Percentiles rank a stretch among this genome's conserved stretches.
phyloP scores from a whole-genome alignment of 2,113 vertebrate species.

The Ageneiosus marmoratus region DNA sequence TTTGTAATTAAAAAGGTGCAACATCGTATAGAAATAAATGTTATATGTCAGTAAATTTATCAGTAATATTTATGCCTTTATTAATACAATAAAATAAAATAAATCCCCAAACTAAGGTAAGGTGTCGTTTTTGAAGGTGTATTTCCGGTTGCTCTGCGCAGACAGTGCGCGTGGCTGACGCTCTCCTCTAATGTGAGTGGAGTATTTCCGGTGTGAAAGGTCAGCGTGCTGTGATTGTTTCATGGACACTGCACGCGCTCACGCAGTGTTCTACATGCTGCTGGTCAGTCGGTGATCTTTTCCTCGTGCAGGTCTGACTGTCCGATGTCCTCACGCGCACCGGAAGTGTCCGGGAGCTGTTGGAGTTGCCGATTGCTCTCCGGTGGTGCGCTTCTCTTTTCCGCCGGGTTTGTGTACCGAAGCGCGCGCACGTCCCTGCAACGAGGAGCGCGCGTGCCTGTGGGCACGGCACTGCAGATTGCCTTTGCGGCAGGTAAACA shows the following conservation, averaged over 20 bases:
- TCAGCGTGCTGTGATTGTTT: not conserved
- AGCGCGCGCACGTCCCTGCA: not conserved
- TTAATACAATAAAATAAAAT: not conserved
- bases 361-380: conserved; percentile 4
- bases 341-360: conserved; percentile 12
- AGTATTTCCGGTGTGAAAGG: not conserved
- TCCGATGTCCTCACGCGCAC: conserved; percentile 1
- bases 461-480: not conserved
- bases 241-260: not conserved
- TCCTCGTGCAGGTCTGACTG: too few species aligned
- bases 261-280: not conserved
- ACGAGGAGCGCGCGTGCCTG: not conserved
- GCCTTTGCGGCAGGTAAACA: not conserved
- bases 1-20: not conserved
- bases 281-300: not conserved
- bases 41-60: not conserved
- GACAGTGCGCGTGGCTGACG: not conserved
- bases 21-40: not conserved
- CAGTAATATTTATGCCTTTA: not conserved
- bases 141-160: not conserved
- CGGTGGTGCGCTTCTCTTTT: not conserved
- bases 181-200: not conserved
- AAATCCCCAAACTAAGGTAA: not conserved
- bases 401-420: conserved; percentile 4
- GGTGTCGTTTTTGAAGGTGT: not conserved